phyloP scores from a whole-genome alignment of 2,797 vertebrate genomes.

The Pseudochaenichthys georgianus region DNA sequence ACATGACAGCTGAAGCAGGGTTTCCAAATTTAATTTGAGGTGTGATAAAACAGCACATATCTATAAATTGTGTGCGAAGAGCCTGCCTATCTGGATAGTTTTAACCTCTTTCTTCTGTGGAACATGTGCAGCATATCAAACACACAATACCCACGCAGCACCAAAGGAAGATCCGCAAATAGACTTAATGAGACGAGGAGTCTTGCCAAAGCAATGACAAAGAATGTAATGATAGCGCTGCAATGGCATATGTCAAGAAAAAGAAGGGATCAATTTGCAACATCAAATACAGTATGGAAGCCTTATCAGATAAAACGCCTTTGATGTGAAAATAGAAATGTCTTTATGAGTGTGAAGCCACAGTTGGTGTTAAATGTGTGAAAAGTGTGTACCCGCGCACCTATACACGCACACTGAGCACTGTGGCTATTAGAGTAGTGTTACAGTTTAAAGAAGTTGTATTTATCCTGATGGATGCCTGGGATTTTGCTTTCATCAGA shows the following conservation, averaged over 20 bases:
- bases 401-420: constrained; percentile 9
- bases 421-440: background rate
- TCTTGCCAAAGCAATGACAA: constrained; percentile 52
- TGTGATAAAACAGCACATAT: constrained; percentile 82
- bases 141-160: constrained; percentile 41
- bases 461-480: background rate
- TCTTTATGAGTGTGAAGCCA: constrained; percentile 32
- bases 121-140: constrained; percentile 74
- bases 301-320: constrained; percentile 36
- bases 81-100: constrained; percentile 64
- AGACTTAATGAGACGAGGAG: constrained; percentile 50
- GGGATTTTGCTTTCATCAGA: background rate
- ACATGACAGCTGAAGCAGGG: constrained; percentile 79
- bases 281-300: constrained; percentile 20
- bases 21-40: constrained; percentile 81
- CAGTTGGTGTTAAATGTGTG: constrained; percentile 48
- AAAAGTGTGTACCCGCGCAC: constrained; percentile 39
- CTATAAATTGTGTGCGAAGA: constrained; percentile 75
- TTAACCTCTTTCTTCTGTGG: constrained; percentile 64
- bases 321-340: constrained; percentile 53
- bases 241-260: constrained; percentile 35
- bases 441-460: background rate
- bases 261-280: constrained; percentile 27
- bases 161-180: constrained; percentile 66
- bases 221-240: constrained; percentile 44